These are phyloP conservation scores for Chelonoidis abingdonii DNA, from an alignment of 2,113 vertebrate species.

Conservation along the genomic window DNA sequence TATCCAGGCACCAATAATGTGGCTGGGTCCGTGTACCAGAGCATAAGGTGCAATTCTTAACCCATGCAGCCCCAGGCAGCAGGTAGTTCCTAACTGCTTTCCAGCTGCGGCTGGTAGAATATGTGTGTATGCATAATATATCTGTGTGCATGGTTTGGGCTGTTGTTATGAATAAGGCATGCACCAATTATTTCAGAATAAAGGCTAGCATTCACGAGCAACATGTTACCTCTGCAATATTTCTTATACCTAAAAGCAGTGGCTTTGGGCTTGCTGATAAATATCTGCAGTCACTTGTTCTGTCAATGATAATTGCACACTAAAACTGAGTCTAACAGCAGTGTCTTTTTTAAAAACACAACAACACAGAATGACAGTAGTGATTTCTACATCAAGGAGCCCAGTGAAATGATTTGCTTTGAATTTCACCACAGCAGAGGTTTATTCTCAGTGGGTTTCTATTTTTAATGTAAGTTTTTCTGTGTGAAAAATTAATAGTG, in stretches of 20 bases:
- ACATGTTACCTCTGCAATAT: background rate
- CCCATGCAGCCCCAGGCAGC: background rate
- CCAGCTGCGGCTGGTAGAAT: background rate
- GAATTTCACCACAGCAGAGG: slow-evolving; percentile 32
- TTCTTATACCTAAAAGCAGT: background rate
- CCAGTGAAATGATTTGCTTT: slow-evolving; percentile 30
- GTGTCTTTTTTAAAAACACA: background rate
- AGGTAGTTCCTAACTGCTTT: background rate
- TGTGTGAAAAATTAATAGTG: slow-evolving; percentile 18
- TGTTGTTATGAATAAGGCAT: background rate
- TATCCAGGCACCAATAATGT: background rate
- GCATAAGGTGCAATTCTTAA: background rate
- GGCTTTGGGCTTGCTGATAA: slow-evolving; percentile 35
- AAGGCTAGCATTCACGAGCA: slow-evolving; percentile 1
- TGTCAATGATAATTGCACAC: slow-evolving; percentile 39
- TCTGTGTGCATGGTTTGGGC: background rate
- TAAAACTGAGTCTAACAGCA: slow-evolving; percentile 17
- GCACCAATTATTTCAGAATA: background rate
- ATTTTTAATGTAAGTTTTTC: slow-evolving; percentile 45
- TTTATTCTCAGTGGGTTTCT: slow-evolving; percentile 31
- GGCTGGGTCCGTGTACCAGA: background rate
- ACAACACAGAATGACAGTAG: slow-evolving; percentile 45
- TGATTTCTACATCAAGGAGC: slow-evolving; percentile 54
- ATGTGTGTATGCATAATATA: background rate
- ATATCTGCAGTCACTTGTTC: slow-evolving; percentile 53